Base-by-base conservation (phyloP, 2,888 invertebrate species). In the Synergus japonicus region DNA sequence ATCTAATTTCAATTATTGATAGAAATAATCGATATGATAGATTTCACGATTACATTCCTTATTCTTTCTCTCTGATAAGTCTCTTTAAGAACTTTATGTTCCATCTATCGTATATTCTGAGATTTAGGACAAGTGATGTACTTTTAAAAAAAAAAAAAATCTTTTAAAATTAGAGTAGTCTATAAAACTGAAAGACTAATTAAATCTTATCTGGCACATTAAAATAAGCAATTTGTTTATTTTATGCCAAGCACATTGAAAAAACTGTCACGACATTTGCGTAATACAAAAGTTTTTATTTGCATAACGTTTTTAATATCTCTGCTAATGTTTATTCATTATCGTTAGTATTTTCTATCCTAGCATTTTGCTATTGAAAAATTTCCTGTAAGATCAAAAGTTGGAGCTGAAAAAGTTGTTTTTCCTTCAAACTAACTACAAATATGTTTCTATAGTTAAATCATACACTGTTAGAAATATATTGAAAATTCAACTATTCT, bases 311-410 rank as follows among this genome's bases (percentile, higher is more conserved):
- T n/a, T 54, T n/a, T 2, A 54, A 54, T 54, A 46, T 69, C 49
- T 29, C 29, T 29, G 15, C 4, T 29, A 15, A 69, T n/a, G 69
- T 69, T 69, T 69, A 69, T 69, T 69, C 22, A 69, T 69, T 12
- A 37, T 12, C 29, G 29, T 49, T 69, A 9, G 15, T 37, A 37
- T 37, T 37, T 37, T 37, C 37, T 37, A 4, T 5, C 37, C 37
- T 37, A 9, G n/a, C n/a, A 54, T 54, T 54, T 54, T 54, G 29
- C 29, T 60, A 54, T 2, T n/a, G 9, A n/a, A 54, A 9, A n/a
- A 8, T 54, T 54, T n/a, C 9, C 54, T n/a, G n/a, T 54, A 54
- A 54, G n/a, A 54, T n/a, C 8, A n/a, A n/a, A n/a, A 9, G 13
- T 8, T 9, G 13, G 9, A n/a, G 9, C 2, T 54, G 7, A 54